Evolutionary conservation across 2,113 vertebrate genomes (phyloP).

Genomic region (Tricholaema leucomelas): DNA sequence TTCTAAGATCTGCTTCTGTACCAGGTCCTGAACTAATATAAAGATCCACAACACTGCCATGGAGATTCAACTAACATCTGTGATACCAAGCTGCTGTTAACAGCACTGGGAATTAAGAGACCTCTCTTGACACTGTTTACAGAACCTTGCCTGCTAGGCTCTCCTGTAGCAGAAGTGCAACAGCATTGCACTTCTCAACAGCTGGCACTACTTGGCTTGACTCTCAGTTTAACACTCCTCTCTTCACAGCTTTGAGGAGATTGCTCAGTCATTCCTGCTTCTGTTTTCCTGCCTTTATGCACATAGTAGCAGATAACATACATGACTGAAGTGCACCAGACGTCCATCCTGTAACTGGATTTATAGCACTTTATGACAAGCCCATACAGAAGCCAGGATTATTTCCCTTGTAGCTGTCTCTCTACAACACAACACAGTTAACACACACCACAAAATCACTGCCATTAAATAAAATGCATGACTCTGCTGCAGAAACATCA

Average conservation of each 20-base stretch:
- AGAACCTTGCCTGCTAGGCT: not conserved
- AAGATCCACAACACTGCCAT: not conserved
- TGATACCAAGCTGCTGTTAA: not conserved
- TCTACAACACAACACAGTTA: not conserved
- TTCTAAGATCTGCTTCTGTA: not conserved
- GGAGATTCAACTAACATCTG: not conserved
- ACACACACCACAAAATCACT: not conserved
- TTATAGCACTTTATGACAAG: not conserved
- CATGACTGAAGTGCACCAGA: accelerated
- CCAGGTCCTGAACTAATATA: not conserved
- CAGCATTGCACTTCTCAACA: not conserved
- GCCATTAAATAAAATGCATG: not conserved
- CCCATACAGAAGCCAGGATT: not conserved
- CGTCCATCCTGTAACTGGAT: not conserved
- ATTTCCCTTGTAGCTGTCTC: not conserved
- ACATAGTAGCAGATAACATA: not conserved
- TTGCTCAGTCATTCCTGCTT: not conserved
- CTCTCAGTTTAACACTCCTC: not conserved
- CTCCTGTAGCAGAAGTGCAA: not conserved
- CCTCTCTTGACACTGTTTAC: not conserved
- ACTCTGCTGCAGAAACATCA: not conserved
- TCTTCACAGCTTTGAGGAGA: not conserved
- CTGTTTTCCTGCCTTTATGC: not conserved
- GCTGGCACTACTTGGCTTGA: not conserved
- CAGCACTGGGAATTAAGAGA: not conserved